Evolutionary conservation across 1,140 invertebrate species (phyloP).

Genomic region (Diachasmimorpha longicaudata): DNA sequence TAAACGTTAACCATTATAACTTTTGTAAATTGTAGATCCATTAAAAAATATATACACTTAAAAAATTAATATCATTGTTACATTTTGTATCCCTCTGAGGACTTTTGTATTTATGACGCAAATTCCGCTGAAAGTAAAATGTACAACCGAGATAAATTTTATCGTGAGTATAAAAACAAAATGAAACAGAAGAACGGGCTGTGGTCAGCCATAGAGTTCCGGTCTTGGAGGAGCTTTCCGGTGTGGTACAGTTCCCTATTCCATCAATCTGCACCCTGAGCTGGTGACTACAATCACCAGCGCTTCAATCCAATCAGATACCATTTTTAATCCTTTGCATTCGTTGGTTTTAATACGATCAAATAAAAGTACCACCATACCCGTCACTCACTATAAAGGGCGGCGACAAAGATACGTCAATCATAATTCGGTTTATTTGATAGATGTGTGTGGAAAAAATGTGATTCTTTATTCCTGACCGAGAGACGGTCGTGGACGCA

Average conservation of each 20-base stretch:
- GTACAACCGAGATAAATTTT: background rate
- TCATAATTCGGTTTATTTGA: constrained; percentile 39
- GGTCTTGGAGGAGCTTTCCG: constrained; percentile 11
- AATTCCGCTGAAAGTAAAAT: background rate
- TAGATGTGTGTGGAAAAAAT: background rate
- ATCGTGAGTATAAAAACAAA: background rate
- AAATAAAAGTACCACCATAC: constrained; percentile 17
- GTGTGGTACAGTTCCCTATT: background rate
- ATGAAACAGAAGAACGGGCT: background rate
- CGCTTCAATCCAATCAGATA: background rate
- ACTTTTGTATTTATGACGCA: background rate
- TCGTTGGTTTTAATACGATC: constrained; percentile 14
- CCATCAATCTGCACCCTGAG: background rate
- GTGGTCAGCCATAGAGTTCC: constrained; percentile 10
- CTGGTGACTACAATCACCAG: background rate
- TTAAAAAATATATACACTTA: background rate
- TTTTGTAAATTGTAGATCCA: background rate
- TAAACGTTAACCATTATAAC: background rate
- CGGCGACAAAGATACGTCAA: constrained; percentile 45
- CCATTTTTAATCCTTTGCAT: constrained; percentile 6
- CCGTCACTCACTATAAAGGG: constrained; percentile 47
- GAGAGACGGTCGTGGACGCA: background rate
- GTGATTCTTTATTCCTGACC: background rate
- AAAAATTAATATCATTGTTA: background rate
- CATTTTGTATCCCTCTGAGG: background rate